Evolutionary conservation across 1,140 invertebrate species (phyloP).

Genomic region (Medauroidea extradentata): DNA sequence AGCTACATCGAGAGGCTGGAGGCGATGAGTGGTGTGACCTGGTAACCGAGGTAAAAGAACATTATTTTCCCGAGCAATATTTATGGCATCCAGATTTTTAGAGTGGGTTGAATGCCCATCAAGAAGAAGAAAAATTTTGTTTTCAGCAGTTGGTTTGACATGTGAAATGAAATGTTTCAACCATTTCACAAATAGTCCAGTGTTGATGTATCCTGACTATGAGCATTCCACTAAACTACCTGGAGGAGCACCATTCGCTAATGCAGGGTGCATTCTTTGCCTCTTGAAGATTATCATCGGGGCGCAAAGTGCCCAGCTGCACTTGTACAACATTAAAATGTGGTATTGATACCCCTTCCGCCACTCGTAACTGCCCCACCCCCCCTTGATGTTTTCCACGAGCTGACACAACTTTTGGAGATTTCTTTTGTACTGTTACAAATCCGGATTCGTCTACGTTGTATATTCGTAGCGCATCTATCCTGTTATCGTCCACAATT

Average conservation of each 20-base stretch:
- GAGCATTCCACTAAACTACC: slow-evolving; percentile 17
- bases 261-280: not conserved
- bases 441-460: no score
- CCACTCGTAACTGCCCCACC: slow-evolving; percentile 29
- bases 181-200: slow-evolving; percentile 4
- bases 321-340: slow-evolving; percentile 24
- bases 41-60: not conserved
- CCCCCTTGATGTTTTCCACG: slow-evolving; percentile 32
- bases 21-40: slow-evolving; percentile 36
- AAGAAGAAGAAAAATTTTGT: slow-evolving; percentile 19
- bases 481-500: no score
- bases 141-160: slow-evolving; percentile 13
- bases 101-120: slow-evolving; percentile 30
- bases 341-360: slow-evolving; percentile 31
- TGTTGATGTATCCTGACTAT: slow-evolving; percentile 31
- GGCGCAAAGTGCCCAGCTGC: slow-evolving; percentile 28
- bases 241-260: slow-evolving; percentile 3
- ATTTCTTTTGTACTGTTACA: no score
- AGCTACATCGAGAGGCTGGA: slow-evolving; percentile 37
- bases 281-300: slow-evolving; percentile 30
- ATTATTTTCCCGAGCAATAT: not conserved
- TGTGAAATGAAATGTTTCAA: slow-evolving; percentile 22
- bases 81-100: slow-evolving; percentile 3
- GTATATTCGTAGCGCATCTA: no score
- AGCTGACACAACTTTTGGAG: slow-evolving; percentile 4